phyloP scores from a whole-genome alignment of 1,140 invertebrate species.

The Pogonognathellus flavescens region DNA sequence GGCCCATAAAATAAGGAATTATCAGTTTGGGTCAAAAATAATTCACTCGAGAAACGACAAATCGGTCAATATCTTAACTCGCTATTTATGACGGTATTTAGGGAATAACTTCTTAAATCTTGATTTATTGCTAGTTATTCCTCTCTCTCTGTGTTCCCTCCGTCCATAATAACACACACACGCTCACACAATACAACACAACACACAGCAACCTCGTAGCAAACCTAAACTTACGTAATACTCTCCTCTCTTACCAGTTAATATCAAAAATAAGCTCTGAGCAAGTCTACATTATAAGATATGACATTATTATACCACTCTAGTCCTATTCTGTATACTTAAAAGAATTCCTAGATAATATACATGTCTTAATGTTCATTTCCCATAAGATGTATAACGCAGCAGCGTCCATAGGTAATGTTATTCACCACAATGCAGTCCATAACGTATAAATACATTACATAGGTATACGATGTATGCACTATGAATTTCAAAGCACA shows the following conservation, averaged over 20 bases:
- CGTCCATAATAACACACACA: slow-evolving; percentile 47
- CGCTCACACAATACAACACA: background rate
- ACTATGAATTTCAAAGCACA: too few relatives aligned
- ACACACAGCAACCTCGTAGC: background rate
- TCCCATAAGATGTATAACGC: too few relatives aligned
- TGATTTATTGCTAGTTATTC: slow-evolving; percentile 64
- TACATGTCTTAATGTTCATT: background rate
- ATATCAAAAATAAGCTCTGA: slow-evolving; percentile 10
- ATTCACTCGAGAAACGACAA: slow-evolving; percentile 64
- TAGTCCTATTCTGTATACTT: background rate
- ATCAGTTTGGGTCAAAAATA: slow-evolving; percentile 66
- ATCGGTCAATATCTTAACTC: slow-evolving; percentile 67
- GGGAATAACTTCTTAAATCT: slow-evolving; percentile 65
- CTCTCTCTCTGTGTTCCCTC: slow-evolving; percentile 41
- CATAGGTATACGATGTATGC: too few relatives aligned
- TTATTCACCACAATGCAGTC: too few relatives aligned
- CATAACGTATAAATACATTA: too few relatives aligned
- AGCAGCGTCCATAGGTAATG: too few relatives aligned
- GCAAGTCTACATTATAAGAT: background rate
- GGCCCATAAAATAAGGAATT: slow-evolving; percentile 66
- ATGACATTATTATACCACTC: background rate
- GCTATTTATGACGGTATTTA: slow-evolving; percentile 66
- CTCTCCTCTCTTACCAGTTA: background rate
- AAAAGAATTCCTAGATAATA: background rate
- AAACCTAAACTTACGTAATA: background rate